Evolutionary conservation across 2,797 vertebrate genomes (phyloP).

Genomic region (Lithobates sylvaticus): DNA sequence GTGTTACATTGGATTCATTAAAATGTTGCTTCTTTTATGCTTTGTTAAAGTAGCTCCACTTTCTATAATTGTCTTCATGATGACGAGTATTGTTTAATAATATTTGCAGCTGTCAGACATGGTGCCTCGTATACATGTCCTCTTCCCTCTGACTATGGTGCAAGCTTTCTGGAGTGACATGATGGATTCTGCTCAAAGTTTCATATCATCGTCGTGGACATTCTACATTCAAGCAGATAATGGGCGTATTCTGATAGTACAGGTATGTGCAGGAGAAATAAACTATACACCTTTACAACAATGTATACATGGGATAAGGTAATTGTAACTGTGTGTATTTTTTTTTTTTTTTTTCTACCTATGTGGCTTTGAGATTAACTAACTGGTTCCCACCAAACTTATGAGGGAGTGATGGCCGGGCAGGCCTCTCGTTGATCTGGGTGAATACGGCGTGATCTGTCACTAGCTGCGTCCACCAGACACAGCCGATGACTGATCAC

Average conservation of each 20-base stretch:
- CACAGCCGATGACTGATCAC: too few species aligned
- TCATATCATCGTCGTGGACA: slow-evolving; percentile 95
- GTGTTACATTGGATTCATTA: slow-evolving; percentile 10
- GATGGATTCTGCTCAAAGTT: slow-evolving; percentile 94
- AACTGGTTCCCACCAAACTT: too few species aligned
- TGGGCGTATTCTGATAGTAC: slow-evolving; percentile 95
- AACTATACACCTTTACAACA: background rate
- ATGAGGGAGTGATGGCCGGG: too few species aligned
- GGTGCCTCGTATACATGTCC: slow-evolving; percentile 94
- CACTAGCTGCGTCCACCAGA: too few species aligned
- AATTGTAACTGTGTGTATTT: too few species aligned
- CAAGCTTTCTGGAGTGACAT: slow-evolving; percentile 93
- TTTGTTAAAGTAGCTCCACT: background rate
- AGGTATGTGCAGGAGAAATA: slow-evolving; percentile 77
- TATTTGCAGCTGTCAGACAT: slow-evolving; percentile 87
- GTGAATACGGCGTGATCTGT: too few species aligned
- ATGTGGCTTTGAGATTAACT: too few species aligned
- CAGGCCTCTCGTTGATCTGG: too few species aligned
- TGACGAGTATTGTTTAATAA: background rate
- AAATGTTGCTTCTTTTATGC: background rate
- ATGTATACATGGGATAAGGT: background rate
- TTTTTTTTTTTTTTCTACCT: too few species aligned
- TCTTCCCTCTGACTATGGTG: slow-evolving; percentile 91
- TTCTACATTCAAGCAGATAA: slow-evolving; percentile 98
- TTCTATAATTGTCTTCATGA: background rate